Evolutionary conservation across 2,888 invertebrate genomes (phyloP).

Genomic region (Thymelicus sylvestris): DNA sequence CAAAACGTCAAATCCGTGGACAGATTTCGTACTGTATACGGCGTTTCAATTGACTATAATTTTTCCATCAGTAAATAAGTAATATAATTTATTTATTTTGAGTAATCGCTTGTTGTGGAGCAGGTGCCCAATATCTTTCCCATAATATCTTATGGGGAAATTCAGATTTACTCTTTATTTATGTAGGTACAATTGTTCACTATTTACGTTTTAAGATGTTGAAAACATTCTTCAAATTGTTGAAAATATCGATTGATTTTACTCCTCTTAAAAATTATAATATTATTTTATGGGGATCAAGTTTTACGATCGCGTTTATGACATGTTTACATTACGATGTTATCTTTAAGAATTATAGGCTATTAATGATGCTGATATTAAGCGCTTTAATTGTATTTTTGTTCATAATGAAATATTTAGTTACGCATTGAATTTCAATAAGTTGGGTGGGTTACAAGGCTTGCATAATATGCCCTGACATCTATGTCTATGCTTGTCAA

Average conservation of each 20-base stretch:
- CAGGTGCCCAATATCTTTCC: too few relatives aligned
- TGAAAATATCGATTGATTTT: conserved; percentile 19
- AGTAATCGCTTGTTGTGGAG: too few relatives aligned
- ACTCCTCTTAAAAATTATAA: conserved; percentile 15
- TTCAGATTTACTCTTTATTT: not conserved
- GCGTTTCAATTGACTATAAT: too few relatives aligned
- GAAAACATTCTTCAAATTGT: conserved; percentile 42
- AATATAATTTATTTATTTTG: too few relatives aligned
- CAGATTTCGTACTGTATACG: too few relatives aligned
- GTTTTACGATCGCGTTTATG: conserved; percentile 37
- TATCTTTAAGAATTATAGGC: conserved; percentile 29
- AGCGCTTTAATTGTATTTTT: not conserved
- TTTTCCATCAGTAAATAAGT: too few relatives aligned
- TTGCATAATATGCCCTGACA: too few relatives aligned
- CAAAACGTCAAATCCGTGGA: too few relatives aligned
- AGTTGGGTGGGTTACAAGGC: not conserved
- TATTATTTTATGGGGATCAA: conserved; percentile 33
- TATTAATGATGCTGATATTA: conserved; percentile 17
- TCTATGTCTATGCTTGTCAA: too few relatives aligned
- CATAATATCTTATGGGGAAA: not conserved
- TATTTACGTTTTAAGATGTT: conserved; percentile 42
- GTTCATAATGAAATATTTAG: not conserved
- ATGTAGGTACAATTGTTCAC: not conserved
- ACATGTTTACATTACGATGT: conserved; percentile 25
- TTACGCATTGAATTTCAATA: not conserved